These are phyloP conservation scores for Micromussa lordhowensis DNA, from an alignment of 92 coral and sea anemone genomes.

Conservation along the genomic window DNA sequence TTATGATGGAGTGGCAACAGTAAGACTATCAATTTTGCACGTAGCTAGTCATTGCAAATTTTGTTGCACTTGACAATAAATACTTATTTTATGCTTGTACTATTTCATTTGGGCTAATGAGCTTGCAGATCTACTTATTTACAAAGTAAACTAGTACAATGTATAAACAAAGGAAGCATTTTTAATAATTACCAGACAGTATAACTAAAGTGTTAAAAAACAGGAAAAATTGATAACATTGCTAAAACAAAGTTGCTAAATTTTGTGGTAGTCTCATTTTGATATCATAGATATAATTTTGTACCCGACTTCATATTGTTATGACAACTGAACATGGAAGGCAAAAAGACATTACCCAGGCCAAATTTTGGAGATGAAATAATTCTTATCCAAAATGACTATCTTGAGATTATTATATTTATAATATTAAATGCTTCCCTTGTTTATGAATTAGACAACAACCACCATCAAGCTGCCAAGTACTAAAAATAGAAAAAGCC, in stretches of 20 bases:
- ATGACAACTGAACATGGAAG: not conserved
- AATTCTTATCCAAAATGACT: not conserved
- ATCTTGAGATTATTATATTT: not conserved
- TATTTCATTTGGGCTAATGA: not conserved
- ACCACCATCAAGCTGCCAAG: not conserved
- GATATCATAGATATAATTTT: no score
- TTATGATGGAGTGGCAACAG: no score
- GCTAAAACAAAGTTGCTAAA: no score
- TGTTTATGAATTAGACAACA: not conserved
- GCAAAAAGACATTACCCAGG: not conserved
- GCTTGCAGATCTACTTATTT: not conserved
- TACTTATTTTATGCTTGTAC: no score
- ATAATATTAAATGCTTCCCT: not conserved
- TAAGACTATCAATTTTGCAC: no score
- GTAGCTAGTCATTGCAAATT: no score
- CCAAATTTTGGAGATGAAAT: not conserved
- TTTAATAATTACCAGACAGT: no score
- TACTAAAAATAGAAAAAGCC: not conserved
- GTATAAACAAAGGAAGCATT: not conserved
- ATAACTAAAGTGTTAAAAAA: no score
- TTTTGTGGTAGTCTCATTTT: no score
- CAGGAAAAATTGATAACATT: not conserved
- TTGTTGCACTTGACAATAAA: no score
- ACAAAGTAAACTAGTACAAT: not conserved
- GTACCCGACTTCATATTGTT: no score